phyloP scores from a whole-genome alignment of 2,113 vertebrate genomes.

The Paradisaea rubra region DNA sequence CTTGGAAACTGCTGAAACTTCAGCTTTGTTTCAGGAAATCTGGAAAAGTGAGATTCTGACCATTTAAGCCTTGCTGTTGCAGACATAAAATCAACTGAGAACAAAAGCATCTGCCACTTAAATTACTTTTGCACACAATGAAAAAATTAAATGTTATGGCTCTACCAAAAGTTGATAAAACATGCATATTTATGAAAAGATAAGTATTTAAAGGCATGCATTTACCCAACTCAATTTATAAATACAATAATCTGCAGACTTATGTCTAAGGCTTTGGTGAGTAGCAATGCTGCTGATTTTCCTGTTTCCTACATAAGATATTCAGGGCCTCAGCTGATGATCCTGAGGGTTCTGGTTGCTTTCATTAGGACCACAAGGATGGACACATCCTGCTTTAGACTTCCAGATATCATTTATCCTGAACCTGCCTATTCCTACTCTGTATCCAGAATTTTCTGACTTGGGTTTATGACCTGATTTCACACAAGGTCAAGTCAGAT shows the following conservation, averaged over 20 bases:
- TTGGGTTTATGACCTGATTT: neutral
- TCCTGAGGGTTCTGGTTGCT: neutral
- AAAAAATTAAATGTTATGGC: neutral
- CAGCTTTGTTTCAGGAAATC: neutral
- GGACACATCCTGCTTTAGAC: neutral
- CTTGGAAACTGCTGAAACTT: neutral
- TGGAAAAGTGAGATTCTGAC: neutral
- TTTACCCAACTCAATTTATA: neutral
- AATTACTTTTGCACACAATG: neutral
- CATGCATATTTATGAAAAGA: neutral
- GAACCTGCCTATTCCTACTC: neutral
- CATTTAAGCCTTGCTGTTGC: neutral
- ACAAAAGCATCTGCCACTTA: neutral
- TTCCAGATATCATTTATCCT: neutral
- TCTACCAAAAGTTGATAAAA: neutral
- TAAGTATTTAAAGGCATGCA: constrained; percentile 32
- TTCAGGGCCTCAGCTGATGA: neutral
- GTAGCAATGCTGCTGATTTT: neutral
- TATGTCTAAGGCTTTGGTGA: neutral
- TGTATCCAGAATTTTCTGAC: neutral
- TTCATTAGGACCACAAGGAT: neutral
- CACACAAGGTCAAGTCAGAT: neutral
- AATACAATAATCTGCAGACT: neutral
- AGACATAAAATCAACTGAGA: neutral
- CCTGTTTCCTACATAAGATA: neutral